Evolutionary conservation across 2,888 invertebrate species (phyloP).

Genomic region (Merodon equestris): DNA sequence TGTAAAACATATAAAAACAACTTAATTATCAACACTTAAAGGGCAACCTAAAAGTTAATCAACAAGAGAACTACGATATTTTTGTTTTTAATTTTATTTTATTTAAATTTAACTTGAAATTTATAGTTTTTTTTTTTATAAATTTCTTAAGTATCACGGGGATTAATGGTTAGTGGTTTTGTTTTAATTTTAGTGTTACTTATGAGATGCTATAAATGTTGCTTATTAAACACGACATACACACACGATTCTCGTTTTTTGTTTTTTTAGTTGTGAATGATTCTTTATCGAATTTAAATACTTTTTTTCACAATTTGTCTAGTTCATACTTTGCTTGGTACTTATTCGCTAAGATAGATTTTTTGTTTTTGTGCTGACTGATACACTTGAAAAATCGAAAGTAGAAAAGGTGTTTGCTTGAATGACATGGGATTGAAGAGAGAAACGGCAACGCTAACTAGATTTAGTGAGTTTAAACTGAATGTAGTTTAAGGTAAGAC

Average conservation of each 20-base stretch:
- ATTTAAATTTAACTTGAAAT: too few relatives aligned
- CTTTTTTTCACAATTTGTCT: conserved; percentile 46
- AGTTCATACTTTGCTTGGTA: conserved; percentile 6
- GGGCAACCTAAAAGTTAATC: conserved; percentile 60
- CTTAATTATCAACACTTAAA: conserved; percentile 66
- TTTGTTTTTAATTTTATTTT: conserved; percentile 41
- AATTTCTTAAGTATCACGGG: conserved; percentile 63
- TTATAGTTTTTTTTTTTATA: conserved; percentile 42
- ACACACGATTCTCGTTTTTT: conserved; percentile 51
- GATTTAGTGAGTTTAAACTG: too few relatives aligned
- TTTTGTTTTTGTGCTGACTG: neutral
- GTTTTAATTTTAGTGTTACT: conserved; percentile 29
- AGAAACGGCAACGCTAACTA: too few relatives aligned
- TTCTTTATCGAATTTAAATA: conserved; percentile 42
- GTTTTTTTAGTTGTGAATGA: neutral
- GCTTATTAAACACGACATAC: conserved; percentile 57
- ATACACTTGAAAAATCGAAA: too few relatives aligned
- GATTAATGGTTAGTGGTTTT: conserved; percentile 47
- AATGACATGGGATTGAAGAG: neutral
- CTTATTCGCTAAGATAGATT: conserved; percentile 6
- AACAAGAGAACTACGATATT: conserved; percentile 64
- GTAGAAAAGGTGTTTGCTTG: conserved; percentile 4
- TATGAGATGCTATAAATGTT: conserved; percentile 48
- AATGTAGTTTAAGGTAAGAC: too few relatives aligned
- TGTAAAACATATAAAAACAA: conserved; percentile 67